Conservation (phyloP, 2,113 vertebrate genomes). For the Vulpes ferrilata region DNA sequence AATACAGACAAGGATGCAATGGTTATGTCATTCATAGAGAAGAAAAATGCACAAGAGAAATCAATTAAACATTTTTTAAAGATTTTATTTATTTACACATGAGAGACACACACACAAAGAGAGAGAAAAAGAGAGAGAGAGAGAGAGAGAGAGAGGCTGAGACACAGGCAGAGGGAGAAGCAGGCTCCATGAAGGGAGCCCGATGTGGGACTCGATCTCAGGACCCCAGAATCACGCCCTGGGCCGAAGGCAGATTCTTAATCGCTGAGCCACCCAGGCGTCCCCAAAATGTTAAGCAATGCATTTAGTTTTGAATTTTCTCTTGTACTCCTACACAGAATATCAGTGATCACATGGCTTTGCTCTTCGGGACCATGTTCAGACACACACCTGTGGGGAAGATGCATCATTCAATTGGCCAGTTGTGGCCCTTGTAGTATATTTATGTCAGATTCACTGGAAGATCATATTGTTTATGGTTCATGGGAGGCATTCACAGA, state of each 20-base stretch:
- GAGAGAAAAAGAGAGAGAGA: no score
- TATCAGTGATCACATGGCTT: not conserved
- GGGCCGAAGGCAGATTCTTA: no score
- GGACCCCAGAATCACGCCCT: no score
- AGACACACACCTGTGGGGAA: not conserved
- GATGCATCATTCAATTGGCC: not conserved
- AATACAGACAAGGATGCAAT: not conserved
- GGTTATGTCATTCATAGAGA: not conserved
- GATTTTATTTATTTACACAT: no score
- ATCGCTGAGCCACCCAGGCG: no score
- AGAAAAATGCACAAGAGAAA: not conserved
- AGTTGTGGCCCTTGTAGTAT: constrained; percentile 57
- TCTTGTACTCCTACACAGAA: not conserved
- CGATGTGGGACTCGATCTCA: no score
- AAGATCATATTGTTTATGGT: constrained; percentile 52
- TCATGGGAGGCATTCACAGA: constrained; percentile 55
- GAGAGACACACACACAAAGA: no score
- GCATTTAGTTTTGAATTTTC: not conserved
- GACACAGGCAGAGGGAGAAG: no score
- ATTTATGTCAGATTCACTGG: constrained; percentile 61
- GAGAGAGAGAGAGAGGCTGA: no score
- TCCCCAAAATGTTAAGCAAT: not conserved
- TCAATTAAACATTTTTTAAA: not conserved
- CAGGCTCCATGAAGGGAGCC: no score
- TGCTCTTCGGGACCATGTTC: constrained; percentile 17